Evolutionary conservation across 2,113 vertebrate species (phyloP).

Genomic region (Odontesthes bonariensis): DNA sequence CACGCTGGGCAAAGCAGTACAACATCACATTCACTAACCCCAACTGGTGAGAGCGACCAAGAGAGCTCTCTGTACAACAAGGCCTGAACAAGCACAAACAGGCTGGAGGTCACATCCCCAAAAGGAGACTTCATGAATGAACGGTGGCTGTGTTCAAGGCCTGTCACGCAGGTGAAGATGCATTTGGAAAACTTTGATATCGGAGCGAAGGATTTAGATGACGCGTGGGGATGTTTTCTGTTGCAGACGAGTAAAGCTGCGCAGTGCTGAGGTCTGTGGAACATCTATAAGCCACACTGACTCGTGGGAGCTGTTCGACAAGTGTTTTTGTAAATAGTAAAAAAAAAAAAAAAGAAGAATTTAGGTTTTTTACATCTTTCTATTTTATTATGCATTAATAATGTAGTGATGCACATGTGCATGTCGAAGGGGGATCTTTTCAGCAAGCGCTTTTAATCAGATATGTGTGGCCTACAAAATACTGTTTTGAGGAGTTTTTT

Average conservation of each 20-base stretch:
- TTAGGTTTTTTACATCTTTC: constrained; percentile 76
- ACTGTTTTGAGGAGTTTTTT: constrained; percentile 5
- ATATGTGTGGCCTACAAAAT: constrained; percentile 27
- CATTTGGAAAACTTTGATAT: neutral
- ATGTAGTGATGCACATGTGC: neutral
- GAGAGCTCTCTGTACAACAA: neutral
- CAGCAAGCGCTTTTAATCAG: constrained; percentile 14
- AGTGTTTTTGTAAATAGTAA: constrained; percentile 47
- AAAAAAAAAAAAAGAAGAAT: constrained; percentile 25
- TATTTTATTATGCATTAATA: constrained; percentile 59
- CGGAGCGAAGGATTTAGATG: neutral
- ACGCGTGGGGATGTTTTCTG: constrained; percentile 22
- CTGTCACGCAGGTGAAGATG: neutral
- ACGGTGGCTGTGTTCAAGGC: constrained; percentile 4
- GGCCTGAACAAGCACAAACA: neutral
- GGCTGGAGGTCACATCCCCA: neutral
- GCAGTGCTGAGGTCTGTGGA: neutral
- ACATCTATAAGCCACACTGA: neutral
- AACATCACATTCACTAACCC: constrained; percentile 95
- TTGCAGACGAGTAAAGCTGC: too few species aligned
- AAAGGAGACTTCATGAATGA: constrained; percentile 10
- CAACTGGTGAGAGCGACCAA: constrained; percentile 80
- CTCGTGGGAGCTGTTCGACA: neutral
- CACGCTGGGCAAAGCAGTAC: constrained; percentile 92
- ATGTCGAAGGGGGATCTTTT: constrained; percentile 17